Evolutionary conservation across 2,888 invertebrate genomes (phyloP).

Genomic region (Agonopterix alstromeriana): DNA sequence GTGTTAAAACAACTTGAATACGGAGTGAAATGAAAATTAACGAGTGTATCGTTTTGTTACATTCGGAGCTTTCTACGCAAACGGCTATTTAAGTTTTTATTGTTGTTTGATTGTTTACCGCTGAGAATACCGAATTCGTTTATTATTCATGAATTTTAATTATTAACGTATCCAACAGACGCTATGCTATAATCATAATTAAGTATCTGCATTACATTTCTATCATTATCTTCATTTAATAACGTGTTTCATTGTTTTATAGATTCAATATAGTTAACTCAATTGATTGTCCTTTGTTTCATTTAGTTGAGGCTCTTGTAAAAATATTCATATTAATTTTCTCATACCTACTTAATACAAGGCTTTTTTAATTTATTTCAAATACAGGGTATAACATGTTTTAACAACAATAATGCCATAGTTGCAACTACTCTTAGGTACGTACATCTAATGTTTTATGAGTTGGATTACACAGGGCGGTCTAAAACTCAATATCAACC

Average conservation of each 20-base stretch:
- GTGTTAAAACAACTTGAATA: conserved; percentile 43
- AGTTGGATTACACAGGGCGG: too few relatives aligned
- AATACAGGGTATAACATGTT: too few relatives aligned
- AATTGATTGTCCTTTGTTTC: conserved; percentile 35
- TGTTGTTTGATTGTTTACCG: conserved; percentile 42
- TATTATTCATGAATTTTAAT: conserved; percentile 53
- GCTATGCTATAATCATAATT: conserved; percentile 43
- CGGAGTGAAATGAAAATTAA: conserved; percentile 43
- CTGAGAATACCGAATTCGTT: conserved; percentile 39
- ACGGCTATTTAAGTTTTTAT: conserved; percentile 42
- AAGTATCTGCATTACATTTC: conserved; percentile 24
- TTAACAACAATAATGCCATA: too few relatives aligned
- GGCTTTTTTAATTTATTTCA: too few relatives aligned
- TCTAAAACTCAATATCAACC: too few relatives aligned
- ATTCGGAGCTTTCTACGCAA: conserved; percentile 37
- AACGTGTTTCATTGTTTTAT: conserved; percentile 45
- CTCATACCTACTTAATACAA: too few relatives aligned
- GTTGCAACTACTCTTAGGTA: too few relatives aligned
- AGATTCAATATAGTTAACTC: conserved; percentile 35
- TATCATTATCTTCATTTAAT: conserved; percentile 46
- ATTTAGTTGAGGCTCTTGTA: too few relatives aligned
- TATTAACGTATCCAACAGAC: conserved; percentile 41
- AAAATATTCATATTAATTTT: too few relatives aligned
- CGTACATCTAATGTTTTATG: too few relatives aligned
- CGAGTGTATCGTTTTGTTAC: conserved; percentile 42